These are phyloP conservation scores for Ictalurus punctatus DNA, from an alignment of 2,113 vertebrate genomes.

Conservation along the genomic window DNA sequence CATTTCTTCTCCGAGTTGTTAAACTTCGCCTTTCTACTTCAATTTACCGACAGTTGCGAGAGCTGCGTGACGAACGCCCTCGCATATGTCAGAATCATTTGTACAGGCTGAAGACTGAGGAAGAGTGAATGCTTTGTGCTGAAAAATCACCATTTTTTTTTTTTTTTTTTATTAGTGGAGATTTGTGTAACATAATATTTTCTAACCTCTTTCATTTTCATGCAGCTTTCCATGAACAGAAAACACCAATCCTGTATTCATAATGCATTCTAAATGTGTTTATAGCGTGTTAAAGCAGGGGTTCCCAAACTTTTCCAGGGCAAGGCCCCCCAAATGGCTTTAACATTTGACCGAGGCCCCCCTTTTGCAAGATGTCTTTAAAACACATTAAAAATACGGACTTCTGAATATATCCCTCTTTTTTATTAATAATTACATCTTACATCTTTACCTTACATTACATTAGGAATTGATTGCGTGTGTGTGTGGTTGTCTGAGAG, in stretches of 20 bases:
- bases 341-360: too few relatives aligned
- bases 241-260: neutral
- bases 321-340: too few relatives aligned
- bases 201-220: neutral
- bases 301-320: too few relatives aligned
- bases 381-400: too few relatives aligned
- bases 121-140: neutral
- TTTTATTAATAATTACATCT: too few relatives aligned
- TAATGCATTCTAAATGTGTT: neutral
- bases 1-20: neutral
- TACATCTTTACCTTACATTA: too few relatives aligned
- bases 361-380: too few relatives aligned
- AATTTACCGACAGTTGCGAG: neutral
- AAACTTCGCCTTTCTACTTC: neutral
- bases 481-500: too few relatives aligned
- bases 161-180: neutral
- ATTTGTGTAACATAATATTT: neutral
- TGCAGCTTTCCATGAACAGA: neutral
- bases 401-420: too few relatives aligned
- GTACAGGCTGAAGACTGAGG: conserved; percentile 1
- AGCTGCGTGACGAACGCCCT: conserved; percentile 14
- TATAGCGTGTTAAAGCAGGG: too few relatives aligned
- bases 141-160: neutral
- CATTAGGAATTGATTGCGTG: too few relatives aligned
- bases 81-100: conserved; percentile 7